Percentiles rank a stretch among this genome's conserved stretches.
These are phyloP conservation scores for Sylvia borin DNA, from an alignment of 2,797 vertebrate genomes.

Conservation along the genomic window DNA sequence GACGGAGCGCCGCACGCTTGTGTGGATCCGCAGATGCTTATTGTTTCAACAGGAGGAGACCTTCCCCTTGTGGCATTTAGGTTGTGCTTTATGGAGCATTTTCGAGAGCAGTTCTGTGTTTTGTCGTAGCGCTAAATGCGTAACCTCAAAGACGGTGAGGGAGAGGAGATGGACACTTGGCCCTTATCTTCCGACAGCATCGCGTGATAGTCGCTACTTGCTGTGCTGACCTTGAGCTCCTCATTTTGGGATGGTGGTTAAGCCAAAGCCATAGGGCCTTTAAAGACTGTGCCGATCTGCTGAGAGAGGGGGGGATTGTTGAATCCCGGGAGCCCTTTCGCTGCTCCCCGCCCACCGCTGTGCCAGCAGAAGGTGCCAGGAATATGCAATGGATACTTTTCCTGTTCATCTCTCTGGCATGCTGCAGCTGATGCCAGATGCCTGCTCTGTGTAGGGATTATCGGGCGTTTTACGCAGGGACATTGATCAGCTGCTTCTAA, in stretches of 20 bases:
- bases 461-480: constrained; percentile 6
- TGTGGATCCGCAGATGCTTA: neutral
- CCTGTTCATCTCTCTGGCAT: neutral
- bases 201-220: rapidly evolving
- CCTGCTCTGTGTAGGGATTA: constrained; percentile 22
- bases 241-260: neutral
- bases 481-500: constrained; percentile 51
- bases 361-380: constrained; percentile 21
- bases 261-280: neutral
- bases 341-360: neutral
- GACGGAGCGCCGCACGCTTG: neutral
- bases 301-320: neutral
- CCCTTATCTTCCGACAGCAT: neutral
- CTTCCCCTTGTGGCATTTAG: neutral
- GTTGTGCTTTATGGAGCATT: neutral
- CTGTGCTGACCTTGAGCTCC: neutral
- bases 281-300: neutral
- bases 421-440: constrained; percentile 8
- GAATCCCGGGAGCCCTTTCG: constrained; percentile 4
- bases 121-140: neutral
- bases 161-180: neutral
- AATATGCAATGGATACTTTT: constrained; percentile 7
- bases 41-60: neutral
- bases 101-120: neutral
- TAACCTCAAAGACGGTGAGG: neutral